Percentiles rank a stretch among this genome's conserved stretches.
These are phyloP conservation scores for Eulemur albifrons DNA, from an alignment of 2,797 vertebrate genomes.

Conservation along the genomic window DNA sequence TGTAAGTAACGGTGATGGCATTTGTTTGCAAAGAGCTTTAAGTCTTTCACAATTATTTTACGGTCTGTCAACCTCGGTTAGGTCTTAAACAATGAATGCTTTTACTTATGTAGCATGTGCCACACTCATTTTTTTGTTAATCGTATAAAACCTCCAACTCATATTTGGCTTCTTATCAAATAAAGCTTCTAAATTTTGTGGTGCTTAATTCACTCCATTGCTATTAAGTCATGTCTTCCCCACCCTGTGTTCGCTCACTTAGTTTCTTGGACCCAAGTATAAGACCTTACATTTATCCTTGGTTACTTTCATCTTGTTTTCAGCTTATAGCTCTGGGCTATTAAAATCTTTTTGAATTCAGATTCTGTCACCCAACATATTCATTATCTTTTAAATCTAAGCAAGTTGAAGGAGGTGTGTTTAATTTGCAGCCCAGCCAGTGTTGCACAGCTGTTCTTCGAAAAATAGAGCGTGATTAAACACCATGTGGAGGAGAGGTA, in stretches of 20 bases:
- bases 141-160: neutral
- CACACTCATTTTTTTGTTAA: neutral
- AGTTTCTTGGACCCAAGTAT: neutral
- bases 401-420: slow-evolving; percentile 58
- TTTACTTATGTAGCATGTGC: neutral
- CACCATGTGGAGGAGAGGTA: slow-evolving; percentile 72
- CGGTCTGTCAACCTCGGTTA: neutral
- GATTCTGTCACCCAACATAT: slow-evolving; percentile 62
- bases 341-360: slow-evolving; percentile 52
- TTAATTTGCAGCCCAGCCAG: slow-evolving; percentile 72
- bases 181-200: neutral
- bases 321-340: neutral
- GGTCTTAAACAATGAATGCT: neutral
- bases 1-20: neutral
- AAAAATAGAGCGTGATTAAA: slow-evolving; percentile 78
- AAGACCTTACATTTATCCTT: neutral
- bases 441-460: slow-evolving; percentile 72
- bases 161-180: neutral
- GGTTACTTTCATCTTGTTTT: slow-evolving; percentile 36
- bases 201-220: neutral
- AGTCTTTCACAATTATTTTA: neutral
- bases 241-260: neutral
- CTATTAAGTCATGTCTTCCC: neutral
- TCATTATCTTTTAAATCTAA: slow-evolving; percentile 75
- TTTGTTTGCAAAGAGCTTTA: neutral